Evolutionary conservation across 2,113 vertebrate genomes (phyloP), one percentile per base, ranked within the genome.

Genomic region (Mohoua ochrocephala): DNA sequence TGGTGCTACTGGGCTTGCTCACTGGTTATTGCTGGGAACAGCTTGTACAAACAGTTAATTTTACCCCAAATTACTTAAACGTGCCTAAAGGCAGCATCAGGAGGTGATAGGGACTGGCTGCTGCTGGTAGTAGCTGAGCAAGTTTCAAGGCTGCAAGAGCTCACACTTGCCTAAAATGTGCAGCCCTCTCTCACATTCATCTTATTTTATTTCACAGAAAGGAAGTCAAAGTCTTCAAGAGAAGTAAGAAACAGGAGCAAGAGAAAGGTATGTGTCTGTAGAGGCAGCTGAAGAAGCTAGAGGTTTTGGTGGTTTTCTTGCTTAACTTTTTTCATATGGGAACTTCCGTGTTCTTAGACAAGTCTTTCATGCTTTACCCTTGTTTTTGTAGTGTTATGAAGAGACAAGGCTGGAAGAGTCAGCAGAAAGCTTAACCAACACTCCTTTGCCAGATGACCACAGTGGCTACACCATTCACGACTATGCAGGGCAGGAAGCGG

Each of bases 201-300:
- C 86, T 39, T 96, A 86, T 23, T 91, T 94, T 94, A 78, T 37
- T 80, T 79, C 50, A 88, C 98, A 99, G 98, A 98, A 85, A 99
- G 98, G 96, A 98, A 98, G 89, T 97, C 97, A 79, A 98, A 98
- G 93, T 95, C 91, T 35, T 95, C 91, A 78, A 98, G 97, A 89
- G 98, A 99, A 13, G 53, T 84, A 45, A 99, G 98, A 97, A 93
- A 41, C 71, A 98, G 95, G 95, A 94, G 91, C 90, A 98, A 97
- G 84, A 98, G 94, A 93, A 99, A 98, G 98, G 99, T 99, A 97
- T 95, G 98, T 92, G 45, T 37, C 77, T 50, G 37, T 18, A 35
- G 91, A 37, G 26, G 84, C 68, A 65, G 85, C 86, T 81, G 50
- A 73, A 91, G 73, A 15, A 80, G 67, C 41, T 47, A 16, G 89